Evolutionary conservation across 1,140 invertebrate species (phyloP).

Genomic region (Tetramorium simillimum): DNA sequence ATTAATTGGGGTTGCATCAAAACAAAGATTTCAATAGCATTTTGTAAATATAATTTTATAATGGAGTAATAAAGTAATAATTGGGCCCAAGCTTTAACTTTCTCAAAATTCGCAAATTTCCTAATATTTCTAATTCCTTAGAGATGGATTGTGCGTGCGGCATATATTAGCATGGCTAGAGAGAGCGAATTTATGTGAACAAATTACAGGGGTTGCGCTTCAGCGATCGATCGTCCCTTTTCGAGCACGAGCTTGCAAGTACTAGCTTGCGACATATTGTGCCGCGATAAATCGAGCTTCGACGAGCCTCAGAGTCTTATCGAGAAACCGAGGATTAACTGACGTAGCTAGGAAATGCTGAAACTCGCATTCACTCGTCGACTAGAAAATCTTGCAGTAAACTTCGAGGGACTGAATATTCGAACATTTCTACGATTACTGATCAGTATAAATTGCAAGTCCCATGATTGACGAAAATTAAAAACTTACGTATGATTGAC

Average conservation of each 20-base stretch:
- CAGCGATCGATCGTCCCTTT: conserved; percentile 63
- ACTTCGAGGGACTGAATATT: not conserved
- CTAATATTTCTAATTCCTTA: not conserved
- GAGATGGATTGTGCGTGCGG: not conserved
- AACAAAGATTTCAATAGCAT: not conserved
- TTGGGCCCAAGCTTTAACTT: not conserved
- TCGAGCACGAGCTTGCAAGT: conserved; percentile 61
- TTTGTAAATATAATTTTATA: not conserved
- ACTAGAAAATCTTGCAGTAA: conserved; percentile 16
- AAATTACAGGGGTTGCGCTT: conserved; percentile 66
- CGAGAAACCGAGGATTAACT: conserved; percentile 63
- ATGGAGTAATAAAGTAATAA: not conserved
- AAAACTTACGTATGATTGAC: not conserved
- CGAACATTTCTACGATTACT: not conserved
- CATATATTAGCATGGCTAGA: conserved; percentile 29
- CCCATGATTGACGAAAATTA: not conserved
- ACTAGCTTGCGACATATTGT: conserved; percentile 69
- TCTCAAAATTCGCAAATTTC: not conserved
- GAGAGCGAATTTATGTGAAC: conserved; percentile 67
- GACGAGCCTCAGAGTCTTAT: conserved; percentile 67
- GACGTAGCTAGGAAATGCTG: conserved; percentile 50
- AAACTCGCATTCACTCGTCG: conserved; percentile 53
- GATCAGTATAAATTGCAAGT: not conserved
- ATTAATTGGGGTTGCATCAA: not conserved
- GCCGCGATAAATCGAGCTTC: conserved; percentile 69